Conservation (phyloP, 2,797 vertebrate genomes). For the Benthosema pterotum region DNA sequence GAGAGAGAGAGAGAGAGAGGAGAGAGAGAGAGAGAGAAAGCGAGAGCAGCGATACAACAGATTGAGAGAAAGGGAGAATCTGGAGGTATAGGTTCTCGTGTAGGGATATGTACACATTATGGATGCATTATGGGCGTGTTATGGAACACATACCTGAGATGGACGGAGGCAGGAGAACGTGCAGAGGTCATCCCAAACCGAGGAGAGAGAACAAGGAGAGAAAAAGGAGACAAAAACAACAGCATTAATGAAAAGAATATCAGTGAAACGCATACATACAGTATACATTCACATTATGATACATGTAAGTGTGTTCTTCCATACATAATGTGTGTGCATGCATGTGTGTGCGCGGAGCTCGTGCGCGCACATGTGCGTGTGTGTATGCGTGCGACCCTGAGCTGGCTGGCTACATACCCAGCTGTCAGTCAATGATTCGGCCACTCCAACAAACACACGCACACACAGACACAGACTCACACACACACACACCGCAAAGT, state of each 20-base stretch:
- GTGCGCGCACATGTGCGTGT: constrained; percentile 28
- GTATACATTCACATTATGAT: background rate
- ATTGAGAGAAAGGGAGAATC: background rate
- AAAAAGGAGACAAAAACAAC: constrained; percentile 16
- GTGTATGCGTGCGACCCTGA: constrained; percentile 12
- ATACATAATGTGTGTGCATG: too few species aligned
- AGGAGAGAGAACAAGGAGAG: constrained; percentile 31
- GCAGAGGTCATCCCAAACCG: constrained; percentile 15
- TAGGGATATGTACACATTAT: background rate
- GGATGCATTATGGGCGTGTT: too few species aligned
- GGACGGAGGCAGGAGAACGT: constrained; percentile 22
- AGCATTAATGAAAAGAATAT: constrained; percentile 26
- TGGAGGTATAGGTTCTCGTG: too few species aligned
- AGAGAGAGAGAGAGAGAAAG: constrained; percentile 4
- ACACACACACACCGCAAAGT: background rate
- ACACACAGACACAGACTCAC: constrained; percentile 19
- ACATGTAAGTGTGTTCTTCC: too few species aligned
- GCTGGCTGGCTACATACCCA: constrained; percentile 37
- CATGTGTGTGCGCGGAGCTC: constrained; percentile 15
- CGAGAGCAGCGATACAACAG: background rate
- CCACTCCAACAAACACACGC: constrained; percentile 28
- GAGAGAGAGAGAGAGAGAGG: background rate
- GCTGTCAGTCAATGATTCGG: constrained; percentile 44
- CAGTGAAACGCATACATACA: background rate
- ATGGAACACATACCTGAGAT: constrained; percentile 67